Percentiles rank a stretch among this genome's conserved stretches.
Conservation (phyloP, 2,888 invertebrate genomes). For the Ditylenchus weischeri region DNA sequence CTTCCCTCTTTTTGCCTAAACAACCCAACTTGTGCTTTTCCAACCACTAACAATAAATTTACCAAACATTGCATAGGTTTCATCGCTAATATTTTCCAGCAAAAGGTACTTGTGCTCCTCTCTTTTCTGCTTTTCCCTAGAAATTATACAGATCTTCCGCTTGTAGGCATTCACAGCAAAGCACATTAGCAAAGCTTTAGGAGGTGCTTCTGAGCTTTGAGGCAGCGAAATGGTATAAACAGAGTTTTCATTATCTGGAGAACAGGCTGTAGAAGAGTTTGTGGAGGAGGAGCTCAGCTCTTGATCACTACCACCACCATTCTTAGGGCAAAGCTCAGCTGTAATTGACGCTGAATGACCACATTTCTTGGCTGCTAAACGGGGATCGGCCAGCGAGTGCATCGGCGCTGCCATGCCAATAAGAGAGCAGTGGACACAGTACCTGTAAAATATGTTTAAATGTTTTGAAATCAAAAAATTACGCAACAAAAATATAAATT, state of each 20-base stretch:
- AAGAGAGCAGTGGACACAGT: too few species aligned
- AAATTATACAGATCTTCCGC: conserved; percentile 16
- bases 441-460: too few species aligned
- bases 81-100: conserved; percentile 20
- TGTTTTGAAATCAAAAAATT: too few species aligned
- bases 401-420: too few species aligned
- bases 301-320: too few species aligned
- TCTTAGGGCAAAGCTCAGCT: too few species aligned
- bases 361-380: too few species aligned
- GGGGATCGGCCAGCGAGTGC: too few species aligned
- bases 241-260: neutral
- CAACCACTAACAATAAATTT: neutral
- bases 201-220: neutral
- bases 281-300: neutral
- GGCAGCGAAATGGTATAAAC: neutral
- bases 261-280: neutral
- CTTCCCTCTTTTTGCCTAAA: neutral
- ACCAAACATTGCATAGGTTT: conserved; percentile 15
- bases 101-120: conserved; percentile 6
- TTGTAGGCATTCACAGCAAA: conserved; percentile 24
- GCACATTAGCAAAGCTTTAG: conserved; percentile 9
- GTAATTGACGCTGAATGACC: too few species aligned
- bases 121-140: conserved; percentile 2
- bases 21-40: neutral
- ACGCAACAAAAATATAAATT: too few species aligned